Percentiles rank a stretch among this genome's conserved stretches.
These are phyloP conservation scores for Drosophila greeni DNA, from an alignment of 2,888 invertebrate species.

Conservation along the genomic window DNA sequence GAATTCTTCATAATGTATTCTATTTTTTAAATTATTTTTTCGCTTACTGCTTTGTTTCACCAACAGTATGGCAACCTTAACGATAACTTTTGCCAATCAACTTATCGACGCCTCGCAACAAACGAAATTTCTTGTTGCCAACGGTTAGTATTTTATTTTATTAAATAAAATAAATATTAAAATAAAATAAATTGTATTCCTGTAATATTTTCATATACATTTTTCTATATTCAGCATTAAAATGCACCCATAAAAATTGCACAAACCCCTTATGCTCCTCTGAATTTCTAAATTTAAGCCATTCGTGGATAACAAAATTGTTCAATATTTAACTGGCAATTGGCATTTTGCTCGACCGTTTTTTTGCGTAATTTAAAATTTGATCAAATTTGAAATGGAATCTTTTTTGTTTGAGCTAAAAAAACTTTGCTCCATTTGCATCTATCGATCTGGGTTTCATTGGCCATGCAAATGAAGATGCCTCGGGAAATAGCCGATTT, in stretches of 20 bases:
- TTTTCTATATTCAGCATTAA: not conserved
- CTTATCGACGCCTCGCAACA: no score
- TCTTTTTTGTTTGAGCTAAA: not conserved
- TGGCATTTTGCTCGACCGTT: not conserved
- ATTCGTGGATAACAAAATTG: not conserved
- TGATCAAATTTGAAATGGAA: conserved; percentile 32
- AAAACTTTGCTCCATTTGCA: conserved; percentile 34
- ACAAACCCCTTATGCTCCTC: not conserved
- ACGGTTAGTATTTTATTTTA: no score
- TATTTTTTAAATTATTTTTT: no score
- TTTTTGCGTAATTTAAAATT: conserved; percentile 18
- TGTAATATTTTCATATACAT: not conserved
- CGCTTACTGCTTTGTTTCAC: no score
- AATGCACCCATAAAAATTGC: not conserved
- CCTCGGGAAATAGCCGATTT: not conserved
- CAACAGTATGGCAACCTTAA: no score
- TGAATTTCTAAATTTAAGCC: not conserved
- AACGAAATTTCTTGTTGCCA: no score
- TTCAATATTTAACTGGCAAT: conserved; percentile 3
- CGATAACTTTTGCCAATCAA: no score
- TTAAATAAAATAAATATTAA: no score
- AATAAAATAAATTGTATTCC: no score
- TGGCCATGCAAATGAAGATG: conserved; percentile 32
- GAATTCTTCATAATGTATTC: no score
- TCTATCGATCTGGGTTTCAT: conserved; percentile 38